Conservation (phyloP, 2,888 invertebrate genomes). For the Caenorhabditis angaria region DNA sequence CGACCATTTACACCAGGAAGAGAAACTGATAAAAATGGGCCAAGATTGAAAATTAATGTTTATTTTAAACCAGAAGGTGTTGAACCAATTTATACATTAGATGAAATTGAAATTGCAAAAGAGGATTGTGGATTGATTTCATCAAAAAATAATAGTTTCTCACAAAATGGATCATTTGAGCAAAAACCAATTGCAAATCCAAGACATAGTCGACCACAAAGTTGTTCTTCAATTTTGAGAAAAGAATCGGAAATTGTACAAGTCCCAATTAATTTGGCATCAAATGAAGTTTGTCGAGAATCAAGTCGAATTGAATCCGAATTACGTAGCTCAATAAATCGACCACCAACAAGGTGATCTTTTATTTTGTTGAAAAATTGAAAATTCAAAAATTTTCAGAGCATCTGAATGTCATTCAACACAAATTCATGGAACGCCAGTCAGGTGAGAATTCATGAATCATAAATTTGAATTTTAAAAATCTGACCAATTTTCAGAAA, state of each 20-base stretch:
- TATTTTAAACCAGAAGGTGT: conserved; percentile 34
- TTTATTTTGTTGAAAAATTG: not conserved
- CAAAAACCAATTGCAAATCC: not conserved
- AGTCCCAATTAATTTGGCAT: conserved; percentile 8
- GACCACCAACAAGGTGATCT: not conserved
- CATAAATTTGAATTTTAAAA: no score
- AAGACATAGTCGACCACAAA: conserved; percentile 14
- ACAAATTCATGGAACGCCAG: no score
- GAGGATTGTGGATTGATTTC: conserved; percentile 6
- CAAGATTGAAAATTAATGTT: conserved; percentile 33
- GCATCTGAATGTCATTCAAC: not conserved
- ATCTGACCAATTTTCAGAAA: not conserved
- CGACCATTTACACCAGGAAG: conserved; percentile 30
- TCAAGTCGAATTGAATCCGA: no score
- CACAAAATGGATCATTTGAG: not conserved
- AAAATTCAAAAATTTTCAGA: not conserved
- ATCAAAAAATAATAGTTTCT: conserved; percentile 21
- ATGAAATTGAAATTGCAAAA: conserved; percentile 40
- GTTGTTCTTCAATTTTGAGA: conserved; percentile 14
- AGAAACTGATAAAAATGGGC: conserved; percentile 15
- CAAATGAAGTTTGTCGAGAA: not conserved
- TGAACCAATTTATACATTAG: conserved; percentile 21
- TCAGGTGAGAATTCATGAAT: not conserved
- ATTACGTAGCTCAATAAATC: no score
- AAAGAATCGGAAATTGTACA: conserved; percentile 31